Percentiles rank a stretch among this genome's conserved stretches.
Conservation (phyloP, 2,113 vertebrate genomes). For the Capreolus pygargus region DNA sequence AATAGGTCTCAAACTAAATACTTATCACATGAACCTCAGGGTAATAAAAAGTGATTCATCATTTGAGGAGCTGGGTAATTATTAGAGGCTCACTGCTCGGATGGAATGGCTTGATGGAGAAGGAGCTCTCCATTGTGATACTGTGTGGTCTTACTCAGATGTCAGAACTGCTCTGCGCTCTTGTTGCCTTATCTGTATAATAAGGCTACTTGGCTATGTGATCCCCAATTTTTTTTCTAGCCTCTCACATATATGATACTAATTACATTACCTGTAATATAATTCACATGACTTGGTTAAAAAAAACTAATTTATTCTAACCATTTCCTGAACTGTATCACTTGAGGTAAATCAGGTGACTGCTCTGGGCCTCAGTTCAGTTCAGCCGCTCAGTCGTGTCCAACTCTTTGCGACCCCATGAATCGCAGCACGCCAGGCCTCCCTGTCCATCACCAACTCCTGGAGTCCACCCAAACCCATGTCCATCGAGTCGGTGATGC, state of each 20-base stretch:
- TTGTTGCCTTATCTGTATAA: background rate
- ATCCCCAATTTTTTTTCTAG: background rate
- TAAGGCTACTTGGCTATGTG: background rate
- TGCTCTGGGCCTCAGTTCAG: background rate
- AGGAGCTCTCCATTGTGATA: background rate
- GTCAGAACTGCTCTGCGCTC: background rate
- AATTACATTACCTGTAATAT: background rate
- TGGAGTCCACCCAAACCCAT: no score
- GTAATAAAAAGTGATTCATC: background rate
- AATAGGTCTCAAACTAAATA: background rate
- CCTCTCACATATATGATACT: background rate
- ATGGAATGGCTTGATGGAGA: background rate
- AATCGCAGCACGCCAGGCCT: no score
- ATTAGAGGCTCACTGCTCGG: background rate
- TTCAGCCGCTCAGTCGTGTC: no score
- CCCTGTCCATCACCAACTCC: no score
- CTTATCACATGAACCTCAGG: background rate
- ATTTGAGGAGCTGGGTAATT: background rate
- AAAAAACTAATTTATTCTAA: background rate
- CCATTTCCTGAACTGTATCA: background rate
- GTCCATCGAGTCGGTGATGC: no score
- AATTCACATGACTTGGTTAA: background rate
- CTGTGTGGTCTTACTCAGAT: background rate
- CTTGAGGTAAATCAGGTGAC: background rate
- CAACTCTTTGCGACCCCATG: no score